Conservation (phyloP, 2,797 vertebrate genomes). For the Pampus argenteus region DNA sequence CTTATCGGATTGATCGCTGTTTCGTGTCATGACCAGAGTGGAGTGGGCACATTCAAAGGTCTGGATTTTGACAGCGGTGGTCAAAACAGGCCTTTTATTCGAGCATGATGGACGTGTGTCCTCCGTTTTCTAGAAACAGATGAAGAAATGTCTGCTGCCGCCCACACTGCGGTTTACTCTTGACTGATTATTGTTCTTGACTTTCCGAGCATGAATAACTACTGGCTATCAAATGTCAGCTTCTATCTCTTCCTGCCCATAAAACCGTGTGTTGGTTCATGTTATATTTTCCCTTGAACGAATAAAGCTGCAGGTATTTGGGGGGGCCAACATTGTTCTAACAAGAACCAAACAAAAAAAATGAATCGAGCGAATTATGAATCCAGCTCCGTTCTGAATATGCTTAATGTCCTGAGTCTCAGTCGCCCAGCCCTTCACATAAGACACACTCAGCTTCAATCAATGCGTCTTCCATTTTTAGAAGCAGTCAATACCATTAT, state of each 20-base stretch:
- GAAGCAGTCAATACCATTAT: slow-evolving; percentile 63
- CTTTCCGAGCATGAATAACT: slow-evolving; percentile 54
- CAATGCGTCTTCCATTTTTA: slow-evolving; percentile 68
- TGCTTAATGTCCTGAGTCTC: not conserved
- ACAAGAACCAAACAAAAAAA: slow-evolving; percentile 27
- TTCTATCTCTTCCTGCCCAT: slow-evolving; percentile 50
- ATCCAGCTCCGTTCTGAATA: slow-evolving; percentile 16
- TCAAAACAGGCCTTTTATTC: slow-evolving; percentile 45
- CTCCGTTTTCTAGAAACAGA: slow-evolving; percentile 29
- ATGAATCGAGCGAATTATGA: slow-evolving; percentile 25
- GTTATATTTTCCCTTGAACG: slow-evolving; percentile 12
- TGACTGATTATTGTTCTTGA: slow-evolving; percentile 51
- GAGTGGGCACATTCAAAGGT: no score
- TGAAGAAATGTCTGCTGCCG: slow-evolving; percentile 41
- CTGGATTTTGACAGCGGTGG: slow-evolving; percentile 36
- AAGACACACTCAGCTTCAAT: slow-evolving; percentile 54
- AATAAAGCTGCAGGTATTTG: slow-evolving; percentile 6
- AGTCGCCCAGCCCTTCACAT: slow-evolving; percentile 9
- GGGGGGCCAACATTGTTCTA: not conserved
- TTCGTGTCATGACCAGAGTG: no score
- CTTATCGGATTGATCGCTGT: no score
- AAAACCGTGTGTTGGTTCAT: slow-evolving; percentile 10
- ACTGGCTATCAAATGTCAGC: slow-evolving; percentile 63
- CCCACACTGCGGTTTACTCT: slow-evolving; percentile 40
- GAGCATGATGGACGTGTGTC: slow-evolving; percentile 27